Evolutionary conservation across 2,113 vertebrate species (phyloP), one percentile per base, ranked within the genome.

Genomic region (Myotis lucifugus): DNA sequence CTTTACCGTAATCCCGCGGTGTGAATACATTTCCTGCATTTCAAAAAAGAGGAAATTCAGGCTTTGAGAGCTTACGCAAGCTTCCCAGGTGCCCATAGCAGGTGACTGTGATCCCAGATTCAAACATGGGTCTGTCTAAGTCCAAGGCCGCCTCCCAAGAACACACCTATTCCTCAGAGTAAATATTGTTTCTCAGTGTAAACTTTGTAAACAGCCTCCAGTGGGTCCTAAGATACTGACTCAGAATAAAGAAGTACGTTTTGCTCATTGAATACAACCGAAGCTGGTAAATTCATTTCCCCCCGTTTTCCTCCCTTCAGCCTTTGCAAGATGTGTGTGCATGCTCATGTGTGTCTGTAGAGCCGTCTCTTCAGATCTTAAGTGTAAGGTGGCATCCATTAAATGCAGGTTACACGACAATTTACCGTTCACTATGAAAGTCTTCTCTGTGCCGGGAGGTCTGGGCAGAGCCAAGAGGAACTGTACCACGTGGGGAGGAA

Each of bases 151-250:
- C 72, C 84, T 96, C 61, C 23, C 48, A 37, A 50, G 72, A 73
- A 67, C 85, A 94, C 92, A 92, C 56, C 59, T 10, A 42, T 29
- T 34, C 91, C 70, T 87, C 76, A 34, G 12, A n/a, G 83, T 94
- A 86, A 91, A 89, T 94, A 93, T 81, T 59, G 87, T 94, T 93
- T 93, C 92, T 93, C 56, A 4, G 25, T 37, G 48, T 23, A 59
- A 93, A 90, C 72, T 95, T 84, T 92, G 46, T 29, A 89, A 86
- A 93, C 15, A 37, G 42, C 77, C 92, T 94, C 59, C 52, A 29
- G 87, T 59, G 72, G 72, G n/a, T 88, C 81, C 84, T 7, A 64
- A 87, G 46, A 42, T 50, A 52, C 84, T 95, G 91, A 86, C 52
- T 88, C 54, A 67, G 69, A 79, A 69, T 56, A 74, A 76, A 91